Evolutionary conservation across 2,797 vertebrate genomes (phyloP).

Genomic region (Brachymystax lenok): DNA sequence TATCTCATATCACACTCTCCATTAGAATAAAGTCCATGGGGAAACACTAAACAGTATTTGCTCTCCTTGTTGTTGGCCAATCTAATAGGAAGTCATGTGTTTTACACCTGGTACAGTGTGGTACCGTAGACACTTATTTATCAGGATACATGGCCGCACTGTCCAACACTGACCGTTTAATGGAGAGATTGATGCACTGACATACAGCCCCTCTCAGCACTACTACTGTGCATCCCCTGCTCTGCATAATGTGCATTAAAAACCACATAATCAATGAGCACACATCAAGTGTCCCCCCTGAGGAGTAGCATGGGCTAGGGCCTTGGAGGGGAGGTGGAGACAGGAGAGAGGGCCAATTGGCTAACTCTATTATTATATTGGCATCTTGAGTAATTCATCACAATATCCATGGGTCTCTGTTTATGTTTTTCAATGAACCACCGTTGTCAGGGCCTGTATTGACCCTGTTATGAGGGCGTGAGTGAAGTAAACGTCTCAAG

Average conservation of each 20-base stretch:
- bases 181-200: slow-evolving; percentile 58
- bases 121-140: slow-evolving; percentile 35
- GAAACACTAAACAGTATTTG: slow-evolving; percentile 25
- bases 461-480: slow-evolving; percentile 27
- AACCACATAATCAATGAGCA: background rate
- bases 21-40: background rate
- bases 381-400: slow-evolving; percentile 29
- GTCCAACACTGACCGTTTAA: slow-evolving; percentile 44
- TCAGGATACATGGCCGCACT: slow-evolving; percentile 42
- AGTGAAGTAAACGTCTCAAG: slow-evolving; percentile 42
- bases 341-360: background rate
- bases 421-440: slow-evolving; percentile 17
- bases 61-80: background rate
- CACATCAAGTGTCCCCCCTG: slow-evolving; percentile 2
- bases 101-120: background rate
- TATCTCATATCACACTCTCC: slow-evolving; percentile 12
- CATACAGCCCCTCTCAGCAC: slow-evolving; percentile 40
- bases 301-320: background rate
- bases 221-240: slow-evolving; percentile 9
- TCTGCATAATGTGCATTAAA: slow-evolving; percentile 16
- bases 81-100: slow-evolving; percentile 11
- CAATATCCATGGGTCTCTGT: slow-evolving; percentile 20
- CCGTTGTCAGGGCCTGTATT: slow-evolving; percentile 18
- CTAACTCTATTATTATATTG: slow-evolving; percentile 2
- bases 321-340: no score